Evolutionary conservation across 2,113 vertebrate species (phyloP), one percentile per base, ranked within the genome.

Genomic region (Calcarius ornatus): DNA sequence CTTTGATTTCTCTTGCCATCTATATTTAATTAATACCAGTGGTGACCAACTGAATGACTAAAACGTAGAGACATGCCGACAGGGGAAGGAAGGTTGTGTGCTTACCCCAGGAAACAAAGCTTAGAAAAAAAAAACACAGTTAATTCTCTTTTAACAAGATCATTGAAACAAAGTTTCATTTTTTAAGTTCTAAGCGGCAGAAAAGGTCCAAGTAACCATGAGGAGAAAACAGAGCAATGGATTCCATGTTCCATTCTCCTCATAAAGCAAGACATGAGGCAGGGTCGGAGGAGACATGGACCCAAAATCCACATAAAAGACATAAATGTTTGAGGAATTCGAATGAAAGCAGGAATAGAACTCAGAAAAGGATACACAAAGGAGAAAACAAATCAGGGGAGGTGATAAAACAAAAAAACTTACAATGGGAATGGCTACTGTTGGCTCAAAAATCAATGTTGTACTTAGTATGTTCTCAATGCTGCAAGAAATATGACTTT

Each of bases 281-380:
- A 51, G 11, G 4, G 11, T 45, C 0, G 0, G 6, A 59, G 13
- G 24, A 53, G 13, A 60, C 8, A 35, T 3, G 2, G 25, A 27
- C 17, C 4, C 70, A 63, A 43, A 61, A 59, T 9, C 13, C 25
- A 53, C 5, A 35, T 15, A 25, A 2, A 31, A 78, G 6, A 77
- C 82, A 35, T 1, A 66, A 66, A 20, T 14, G 0, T 50, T 27
- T 73, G 12, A 66, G 10, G 16, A 68, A 38, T 5, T n/a, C 4
- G 35, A 63, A 69, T 24, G 7, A 19, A 75, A 31, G 6, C 10
- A 6, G 6, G 17, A 86, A 59, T 18, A 19, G 31, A 80, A 43
- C 9, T 57, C 45, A 40, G 9, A 24, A 68, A 48, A 77, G 59
- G 3, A 43, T 27, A 33, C 0, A 11, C 0, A 2, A 6, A 84